Percentiles rank a stretch among this genome's conserved stretches.
Evolutionary conservation across 2,797 vertebrate species (phyloP).

Genomic region (Syncerus caffer): DNA sequence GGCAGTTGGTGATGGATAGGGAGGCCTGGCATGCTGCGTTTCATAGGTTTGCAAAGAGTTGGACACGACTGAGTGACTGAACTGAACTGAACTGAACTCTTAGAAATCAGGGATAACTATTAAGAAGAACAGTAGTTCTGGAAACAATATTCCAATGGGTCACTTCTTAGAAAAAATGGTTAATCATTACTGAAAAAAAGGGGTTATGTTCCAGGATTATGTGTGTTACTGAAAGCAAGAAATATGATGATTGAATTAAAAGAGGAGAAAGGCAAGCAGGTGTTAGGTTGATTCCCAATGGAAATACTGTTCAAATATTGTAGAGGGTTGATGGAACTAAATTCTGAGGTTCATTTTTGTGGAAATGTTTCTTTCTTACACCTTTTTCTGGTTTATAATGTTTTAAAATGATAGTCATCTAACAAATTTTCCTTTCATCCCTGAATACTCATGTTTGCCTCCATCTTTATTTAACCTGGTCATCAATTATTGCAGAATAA

Average conservation of each 20-base stretch:
- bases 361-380: neutral
- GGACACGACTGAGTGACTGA: neutral
- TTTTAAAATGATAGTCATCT: neutral
- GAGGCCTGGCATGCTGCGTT: accelerated
- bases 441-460: neutral
- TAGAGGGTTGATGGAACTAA: neutral
- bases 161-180: neutral
- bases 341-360: neutral
- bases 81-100: neutral
- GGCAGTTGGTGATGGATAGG: neutral
- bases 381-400: neutral
- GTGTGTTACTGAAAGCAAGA: neutral
- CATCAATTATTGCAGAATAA: neutral
- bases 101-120: neutral
- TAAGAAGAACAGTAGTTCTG: neutral
- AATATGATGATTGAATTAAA: neutral
- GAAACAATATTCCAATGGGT: neutral
- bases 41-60: neutral
- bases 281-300: neutral
- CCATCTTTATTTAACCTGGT: neutral
- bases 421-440: neutral
- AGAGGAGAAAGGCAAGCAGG: neutral
- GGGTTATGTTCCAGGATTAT: neutral
- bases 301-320: neutral
- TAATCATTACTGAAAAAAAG: neutral